Percentiles rank a stretch among this genome's conserved stretches.
phyloP scores from a whole-genome alignment of 2,888 invertebrate genomes.

The Stenurella melanura region DNA sequence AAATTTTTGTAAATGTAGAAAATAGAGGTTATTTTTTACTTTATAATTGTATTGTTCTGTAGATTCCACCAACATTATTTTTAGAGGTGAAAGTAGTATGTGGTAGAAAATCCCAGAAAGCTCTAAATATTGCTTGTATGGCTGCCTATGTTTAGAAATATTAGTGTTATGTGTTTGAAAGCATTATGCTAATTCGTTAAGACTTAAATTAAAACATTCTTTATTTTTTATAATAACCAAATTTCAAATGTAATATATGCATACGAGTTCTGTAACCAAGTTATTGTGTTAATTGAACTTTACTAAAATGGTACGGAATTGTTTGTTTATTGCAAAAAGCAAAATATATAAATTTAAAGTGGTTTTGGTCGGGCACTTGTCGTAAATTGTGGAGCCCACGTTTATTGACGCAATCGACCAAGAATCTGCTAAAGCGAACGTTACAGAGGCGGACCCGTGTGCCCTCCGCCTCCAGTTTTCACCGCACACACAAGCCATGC shows the following conservation, averaged over 20 bases:
- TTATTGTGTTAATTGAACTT: neutral
- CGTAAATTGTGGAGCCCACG: conserved; percentile 52
- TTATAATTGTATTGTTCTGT: too few relatives aligned
- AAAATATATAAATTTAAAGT: conserved; percentile 34
- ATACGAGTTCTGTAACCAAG: too few relatives aligned
- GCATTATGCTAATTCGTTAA: neutral
- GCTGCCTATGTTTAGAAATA: too few relatives aligned
- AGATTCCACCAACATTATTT: too few relatives aligned
- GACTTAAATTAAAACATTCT: neutral
- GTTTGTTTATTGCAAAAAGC: conserved; percentile 31
- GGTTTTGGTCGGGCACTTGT: conserved; percentile 42
- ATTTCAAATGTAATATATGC: neutral
- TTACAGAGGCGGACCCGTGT: conserved; percentile 46
- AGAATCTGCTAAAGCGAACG: conserved; percentile 49
- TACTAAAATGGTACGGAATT: neutral
- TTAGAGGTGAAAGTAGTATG: too few relatives aligned
- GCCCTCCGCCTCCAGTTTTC: conserved; percentile 34
- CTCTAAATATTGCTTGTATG: too few relatives aligned
- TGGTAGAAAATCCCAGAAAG: too few relatives aligned
- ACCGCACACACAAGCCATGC: conserved; percentile 30
- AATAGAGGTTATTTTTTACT: too few relatives aligned
- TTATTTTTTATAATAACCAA: neutral
- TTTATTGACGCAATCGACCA: conserved; percentile 51
- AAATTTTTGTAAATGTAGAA: too few relatives aligned
- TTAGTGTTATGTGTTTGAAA: too few relatives aligned